A percentile compares a stretch with the other conserved stretches of the same genome.
Conservation (phyloP, 2,888 invertebrate genomes). For the Neocrepidodera transversa region DNA sequence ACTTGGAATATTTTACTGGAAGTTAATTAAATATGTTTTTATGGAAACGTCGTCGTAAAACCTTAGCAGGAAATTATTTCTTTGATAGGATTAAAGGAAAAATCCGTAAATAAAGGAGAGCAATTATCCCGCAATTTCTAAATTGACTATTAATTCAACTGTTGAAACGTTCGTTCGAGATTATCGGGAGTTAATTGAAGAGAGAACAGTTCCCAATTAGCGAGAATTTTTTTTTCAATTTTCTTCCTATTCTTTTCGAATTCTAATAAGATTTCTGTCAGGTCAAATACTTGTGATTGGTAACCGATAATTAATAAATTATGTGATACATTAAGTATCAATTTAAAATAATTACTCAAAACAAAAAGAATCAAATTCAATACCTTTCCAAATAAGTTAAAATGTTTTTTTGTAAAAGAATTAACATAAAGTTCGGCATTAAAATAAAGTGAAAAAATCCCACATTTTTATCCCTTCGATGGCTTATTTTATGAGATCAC, state of each 20-base stretch:
- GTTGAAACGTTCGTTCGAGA: conserved; percentile 10
- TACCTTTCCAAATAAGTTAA: too few species aligned
- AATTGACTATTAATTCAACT: conserved; percentile 20
- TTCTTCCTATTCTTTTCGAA: conserved; percentile 2
- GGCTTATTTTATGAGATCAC: too few species aligned
- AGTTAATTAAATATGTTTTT: background rate
- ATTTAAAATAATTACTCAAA: too few species aligned
- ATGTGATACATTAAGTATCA: too few species aligned
- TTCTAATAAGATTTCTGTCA: conserved; percentile 2
- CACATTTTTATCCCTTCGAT: too few species aligned
- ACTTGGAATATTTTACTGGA: too few species aligned
- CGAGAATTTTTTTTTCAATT: conserved; percentile 7
- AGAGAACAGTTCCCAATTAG: conserved; percentile 14
- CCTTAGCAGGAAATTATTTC: background rate
- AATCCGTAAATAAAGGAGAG: conserved; percentile 9
- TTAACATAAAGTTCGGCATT: too few species aligned
- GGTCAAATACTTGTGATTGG: too few species aligned
- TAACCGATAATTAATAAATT: too few species aligned
- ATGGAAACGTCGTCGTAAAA: background rate
- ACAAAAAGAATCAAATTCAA: too few species aligned
- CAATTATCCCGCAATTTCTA: conserved; percentile 20
- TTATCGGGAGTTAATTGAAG: conserved; percentile 15
- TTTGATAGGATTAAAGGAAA: background rate
- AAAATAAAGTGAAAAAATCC: too few species aligned
- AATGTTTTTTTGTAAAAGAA: too few species aligned